phyloP scores from a whole-genome alignment of 2,888 invertebrate species.

The Euplexia lucipara region DNA sequence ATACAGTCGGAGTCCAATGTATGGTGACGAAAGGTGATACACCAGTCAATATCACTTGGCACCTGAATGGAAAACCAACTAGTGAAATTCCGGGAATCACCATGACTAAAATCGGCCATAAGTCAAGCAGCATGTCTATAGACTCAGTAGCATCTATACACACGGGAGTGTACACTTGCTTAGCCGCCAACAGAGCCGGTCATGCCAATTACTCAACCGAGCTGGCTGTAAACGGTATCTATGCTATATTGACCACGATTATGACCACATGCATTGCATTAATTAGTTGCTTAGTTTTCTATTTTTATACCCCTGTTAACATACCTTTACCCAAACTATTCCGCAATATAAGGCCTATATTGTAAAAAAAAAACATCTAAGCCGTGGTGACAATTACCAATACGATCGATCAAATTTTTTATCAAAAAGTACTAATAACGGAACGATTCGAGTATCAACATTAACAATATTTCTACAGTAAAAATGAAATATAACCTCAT shows the following conservation, averaged over 20 bases:
- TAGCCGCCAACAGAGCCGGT: slow-evolving; percentile 93
- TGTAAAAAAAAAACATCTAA: neutral
- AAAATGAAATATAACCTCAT: no score
- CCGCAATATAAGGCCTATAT: neutral
- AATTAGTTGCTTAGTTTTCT: slow-evolving; percentile 51
- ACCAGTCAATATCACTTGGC: slow-evolving; percentile 95
- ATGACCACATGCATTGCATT: slow-evolving; percentile 42
- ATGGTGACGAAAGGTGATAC: slow-evolving; percentile 95
- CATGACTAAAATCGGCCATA: slow-evolving; percentile 91
- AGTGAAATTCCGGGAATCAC: slow-evolving; percentile 89
- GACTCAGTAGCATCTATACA: slow-evolving; percentile 94
- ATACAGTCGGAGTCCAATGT: slow-evolving; percentile 94
- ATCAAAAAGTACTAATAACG: neutral
- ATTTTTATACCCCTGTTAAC: slow-evolving; percentile 29
- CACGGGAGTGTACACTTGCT: slow-evolving; percentile 94
- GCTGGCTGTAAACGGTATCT: slow-evolving; percentile 93
- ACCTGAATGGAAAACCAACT: slow-evolving; percentile 92
- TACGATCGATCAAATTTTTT: neutral
- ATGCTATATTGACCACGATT: slow-evolving; percentile 50
- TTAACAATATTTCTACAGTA: no score
- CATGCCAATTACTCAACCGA: slow-evolving; percentile 92
- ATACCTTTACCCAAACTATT: slow-evolving; percentile 19
- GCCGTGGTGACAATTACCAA: neutral
- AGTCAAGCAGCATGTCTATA: slow-evolving; percentile 93
- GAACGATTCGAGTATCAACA: neutral